A percentile compares a stretch with the other conserved stretches of the same genome.
Conservation (phyloP, 2,113 vertebrate genomes). For the Antigone vipio region DNA sequence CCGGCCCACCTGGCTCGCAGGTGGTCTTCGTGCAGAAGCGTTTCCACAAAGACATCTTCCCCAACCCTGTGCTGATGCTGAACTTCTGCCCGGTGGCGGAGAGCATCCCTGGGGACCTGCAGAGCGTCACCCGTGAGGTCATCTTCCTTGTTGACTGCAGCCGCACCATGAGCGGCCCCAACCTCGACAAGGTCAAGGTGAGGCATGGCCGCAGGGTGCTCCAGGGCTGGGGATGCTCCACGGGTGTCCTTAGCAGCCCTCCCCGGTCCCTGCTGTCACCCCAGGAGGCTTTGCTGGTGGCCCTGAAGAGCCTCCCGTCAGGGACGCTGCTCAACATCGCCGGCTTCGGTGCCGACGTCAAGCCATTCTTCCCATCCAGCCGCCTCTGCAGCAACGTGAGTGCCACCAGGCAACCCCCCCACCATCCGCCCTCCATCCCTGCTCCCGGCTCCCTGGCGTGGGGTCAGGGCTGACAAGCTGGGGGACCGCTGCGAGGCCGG, state of each 20-base stretch:
- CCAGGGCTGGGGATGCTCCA: not conserved
- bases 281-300: conserved; percentile 89
- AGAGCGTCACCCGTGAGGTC: conserved; percentile 85
- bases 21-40: conserved; percentile 90
- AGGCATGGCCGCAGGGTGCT: accelerated
- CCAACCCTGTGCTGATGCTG: conserved; percentile 91
- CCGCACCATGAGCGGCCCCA: conserved; percentile 64
- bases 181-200: conserved; percentile 82
- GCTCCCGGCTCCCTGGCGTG: accelerated
- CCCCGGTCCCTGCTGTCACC: not conserved
- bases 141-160: conserved; percentile 87
- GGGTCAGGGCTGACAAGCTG: accelerated
- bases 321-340: conserved; percentile 87
- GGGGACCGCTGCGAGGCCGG: accelerated
- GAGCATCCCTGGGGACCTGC: conserved; percentile 74
- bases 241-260: not conserved
- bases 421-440: not conserved
- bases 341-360: conserved; percentile 76
- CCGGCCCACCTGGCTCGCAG: conserved; percentile 56
- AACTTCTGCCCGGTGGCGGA: conserved; percentile 90
- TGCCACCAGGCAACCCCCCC: not conserved
- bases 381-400: conserved; percentile 87
- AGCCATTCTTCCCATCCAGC: conserved; percentile 86
- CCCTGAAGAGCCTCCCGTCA: conserved; percentile 89
- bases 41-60: conserved; percentile 93